phyloP scores from a whole-genome alignment of 2,888 invertebrate genomes.

The Eristalis tenax region DNA sequence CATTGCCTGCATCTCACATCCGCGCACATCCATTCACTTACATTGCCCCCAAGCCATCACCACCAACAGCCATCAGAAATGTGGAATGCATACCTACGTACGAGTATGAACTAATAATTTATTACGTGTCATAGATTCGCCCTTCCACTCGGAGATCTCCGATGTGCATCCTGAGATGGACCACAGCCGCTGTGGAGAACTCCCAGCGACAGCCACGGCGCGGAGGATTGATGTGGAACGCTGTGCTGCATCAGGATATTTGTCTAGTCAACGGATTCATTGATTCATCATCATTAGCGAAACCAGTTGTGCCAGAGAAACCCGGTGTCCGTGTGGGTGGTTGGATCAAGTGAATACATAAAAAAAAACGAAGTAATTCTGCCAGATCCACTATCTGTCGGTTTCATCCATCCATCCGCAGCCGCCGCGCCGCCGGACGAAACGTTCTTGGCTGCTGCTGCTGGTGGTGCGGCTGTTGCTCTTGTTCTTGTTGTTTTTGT shows the following conservation, averaged over 20 bases:
- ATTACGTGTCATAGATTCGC: constrained; percentile 69
- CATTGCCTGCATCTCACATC: constrained; percentile 13
- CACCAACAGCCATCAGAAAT: constrained; percentile 43
- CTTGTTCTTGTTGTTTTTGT: constrained; percentile 4
- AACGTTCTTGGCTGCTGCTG: neutral
- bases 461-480: neutral
- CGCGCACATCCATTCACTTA: neutral
- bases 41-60: constrained; percentile 4
- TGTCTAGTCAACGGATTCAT: constrained; percentile 71
- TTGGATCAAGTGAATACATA: constrained; percentile 22
- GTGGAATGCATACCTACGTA: constrained; percentile 64
- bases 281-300: constrained; percentile 71
- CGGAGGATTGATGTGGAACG: constrained; percentile 40
- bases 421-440: neutral
- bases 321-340: constrained; percentile 54
- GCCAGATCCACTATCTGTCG: constrained; percentile 57
- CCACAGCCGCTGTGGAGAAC: neutral
- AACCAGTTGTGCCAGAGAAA: constrained; percentile 58
- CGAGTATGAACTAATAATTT: constrained; percentile 67
- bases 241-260: constrained; percentile 60
- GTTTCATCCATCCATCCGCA: constrained; percentile 40
- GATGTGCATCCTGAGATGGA: constrained; percentile 3
- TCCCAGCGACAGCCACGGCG: constrained; percentile 12
- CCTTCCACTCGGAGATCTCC: constrained; percentile 31
- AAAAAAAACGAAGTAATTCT: constrained; percentile 34